Evolutionary conservation across 2,888 invertebrate genomes (phyloP), one percentile per base, ranked within the genome.

Genomic region (Steromphala cineraria): DNA sequence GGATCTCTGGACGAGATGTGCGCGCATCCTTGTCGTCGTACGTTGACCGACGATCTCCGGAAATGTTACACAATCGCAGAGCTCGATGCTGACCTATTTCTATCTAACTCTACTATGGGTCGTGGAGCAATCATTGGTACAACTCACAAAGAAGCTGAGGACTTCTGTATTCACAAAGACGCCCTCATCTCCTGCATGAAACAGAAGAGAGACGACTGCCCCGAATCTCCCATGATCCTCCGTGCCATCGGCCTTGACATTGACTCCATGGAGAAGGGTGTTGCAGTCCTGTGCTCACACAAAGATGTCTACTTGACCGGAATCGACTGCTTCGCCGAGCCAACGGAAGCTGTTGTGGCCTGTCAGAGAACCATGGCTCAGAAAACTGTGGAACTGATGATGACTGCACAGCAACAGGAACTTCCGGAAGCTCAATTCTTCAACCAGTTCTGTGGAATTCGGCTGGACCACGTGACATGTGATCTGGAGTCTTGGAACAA

Each of bases 81-180:
- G 10, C 81, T 85, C 2, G 82, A 82, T 46, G 31, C 81, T 0
- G 40, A 67, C 21, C 82, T 85, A 36, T 85, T 85, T 74, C 80
- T 84, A 15, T 82, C 82, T 21, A 85, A 85, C 81, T 46, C 81
- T 53, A 75, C 80, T 2, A 75, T 75, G 75, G 71, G 81, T 8
- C 79, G 79, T 15, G 85, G 85, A 1, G 81, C 84, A 21, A 81
- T 84, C 3, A 82, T 85, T 15, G 83, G 85, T 19, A 67, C 56
- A 53, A 82, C 76, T 1, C 52, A 77, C 13, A 71, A 46, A 4
- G 80, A 85, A 46, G 81, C 82, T 46, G 28, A 21, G 0, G 19
- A 24, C 5, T 85, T 85, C 75, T 85, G 85, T 67, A 82, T 79
- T 8, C 75, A 77, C 28, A 85, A 76, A 76, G 83, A 81, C 2